Conservation (phyloP, 2,888 invertebrate genomes). For the Plebejus anna region DNA sequence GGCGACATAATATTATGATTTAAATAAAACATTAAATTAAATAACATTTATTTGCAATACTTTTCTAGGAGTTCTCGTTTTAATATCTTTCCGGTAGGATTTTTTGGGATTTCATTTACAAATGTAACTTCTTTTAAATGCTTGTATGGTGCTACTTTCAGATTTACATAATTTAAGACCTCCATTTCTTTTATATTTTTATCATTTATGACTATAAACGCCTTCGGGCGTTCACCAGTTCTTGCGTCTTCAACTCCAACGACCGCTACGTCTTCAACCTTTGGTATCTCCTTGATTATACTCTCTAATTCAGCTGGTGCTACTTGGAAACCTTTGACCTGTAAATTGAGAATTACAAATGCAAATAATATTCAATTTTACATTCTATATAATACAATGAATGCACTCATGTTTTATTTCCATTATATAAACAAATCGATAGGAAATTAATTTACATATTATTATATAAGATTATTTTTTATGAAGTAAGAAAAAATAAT, state of each 20-base stretch:
- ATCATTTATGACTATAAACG: slow-evolving; percentile 83
- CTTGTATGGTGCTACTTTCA: slow-evolving; percentile 88
- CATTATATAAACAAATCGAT: too few relatives aligned
- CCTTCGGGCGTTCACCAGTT: slow-evolving; percentile 87
- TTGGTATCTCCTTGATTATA: slow-evolving; percentile 84
- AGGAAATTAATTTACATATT: too few relatives aligned
- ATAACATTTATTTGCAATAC: slow-evolving; percentile 6
- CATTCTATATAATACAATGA: not conserved
- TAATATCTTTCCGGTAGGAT: slow-evolving; percentile 88
- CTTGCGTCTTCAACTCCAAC: slow-evolving; percentile 85
- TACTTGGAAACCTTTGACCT: slow-evolving; percentile 86
- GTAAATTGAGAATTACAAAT: slow-evolving; percentile 32
- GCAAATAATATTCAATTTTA: not conserved
- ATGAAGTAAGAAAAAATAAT: not conserved
- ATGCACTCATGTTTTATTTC: too few relatives aligned
- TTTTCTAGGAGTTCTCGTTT: slow-evolving; percentile 73
- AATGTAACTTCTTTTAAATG: slow-evolving; percentile 83
- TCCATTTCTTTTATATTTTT: slow-evolving; percentile 72
- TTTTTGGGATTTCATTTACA: slow-evolving; percentile 86
- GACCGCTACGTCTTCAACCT: slow-evolving; percentile 89
- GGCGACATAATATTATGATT: too few relatives aligned
- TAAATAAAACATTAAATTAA: not conserved
- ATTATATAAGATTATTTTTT: too few relatives aligned
- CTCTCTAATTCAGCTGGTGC: slow-evolving; percentile 93
- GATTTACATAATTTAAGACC: slow-evolving; percentile 81